These are phyloP conservation scores for Tupiocoris notatus DNA, from an alignment of 2,888 invertebrate genomes.

Conservation along the genomic window DNA sequence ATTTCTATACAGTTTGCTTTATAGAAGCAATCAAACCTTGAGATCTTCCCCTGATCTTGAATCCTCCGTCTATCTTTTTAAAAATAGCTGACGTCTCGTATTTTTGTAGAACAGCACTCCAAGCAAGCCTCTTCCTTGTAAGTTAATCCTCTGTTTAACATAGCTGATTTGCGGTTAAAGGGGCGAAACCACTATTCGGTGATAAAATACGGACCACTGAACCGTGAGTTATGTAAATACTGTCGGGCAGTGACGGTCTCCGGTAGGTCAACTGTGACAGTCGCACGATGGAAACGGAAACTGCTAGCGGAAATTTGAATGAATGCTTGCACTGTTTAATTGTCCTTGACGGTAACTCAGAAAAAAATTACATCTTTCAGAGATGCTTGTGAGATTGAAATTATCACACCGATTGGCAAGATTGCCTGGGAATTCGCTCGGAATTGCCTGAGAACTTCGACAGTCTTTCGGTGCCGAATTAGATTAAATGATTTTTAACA, in stretches of 20 bases:
- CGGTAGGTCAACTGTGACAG: neutral
- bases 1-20: no score
- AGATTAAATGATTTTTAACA: no score
- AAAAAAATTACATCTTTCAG: no score
- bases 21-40: neutral
- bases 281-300: neutral
- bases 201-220: neutral
- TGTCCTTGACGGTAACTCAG: neutral
- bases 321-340: neutral
- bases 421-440: no score
- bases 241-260: neutral
- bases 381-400: no score
- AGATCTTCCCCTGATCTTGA: no score
- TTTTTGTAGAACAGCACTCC: neutral
- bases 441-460: no score
- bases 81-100: neutral
- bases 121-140: no score
- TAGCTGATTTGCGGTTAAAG: neutral
- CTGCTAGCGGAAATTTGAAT: neutral
- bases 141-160: no score
- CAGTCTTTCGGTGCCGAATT: no score
- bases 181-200: neutral
- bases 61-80: neutral
- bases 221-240: neutral
- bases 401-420: neutral